Conservation (phyloP, 2,113 vertebrate genomes). For the Himantopus leucocephalus region DNA sequence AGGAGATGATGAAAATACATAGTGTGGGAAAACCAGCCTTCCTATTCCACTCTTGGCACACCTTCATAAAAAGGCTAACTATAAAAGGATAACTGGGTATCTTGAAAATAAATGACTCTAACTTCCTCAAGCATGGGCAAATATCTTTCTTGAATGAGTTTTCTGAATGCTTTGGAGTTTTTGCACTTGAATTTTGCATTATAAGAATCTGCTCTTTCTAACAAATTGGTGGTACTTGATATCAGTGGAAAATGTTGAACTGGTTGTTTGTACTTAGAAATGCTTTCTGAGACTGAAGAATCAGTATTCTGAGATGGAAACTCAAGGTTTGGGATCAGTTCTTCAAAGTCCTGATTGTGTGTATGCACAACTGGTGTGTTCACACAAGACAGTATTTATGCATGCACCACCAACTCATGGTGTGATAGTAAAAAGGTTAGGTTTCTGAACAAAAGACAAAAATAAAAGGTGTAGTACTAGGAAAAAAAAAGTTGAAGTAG, state of each 20-base stretch:
- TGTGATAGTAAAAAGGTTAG: neutral
- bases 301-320: neutral
- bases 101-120: neutral
- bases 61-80: neutral
- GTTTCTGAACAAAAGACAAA: neutral
- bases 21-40: neutral
- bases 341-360: neutral
- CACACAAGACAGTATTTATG: neutral
- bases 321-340: neutral
- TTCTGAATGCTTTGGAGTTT: neutral
- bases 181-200: neutral
- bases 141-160: neutral
- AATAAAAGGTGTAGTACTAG: neutral
- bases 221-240: neutral
- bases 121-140: neutral
- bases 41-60: neutral
- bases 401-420: too few species aligned
- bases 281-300: neutral
- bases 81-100: neutral
- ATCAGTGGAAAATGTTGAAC: neutral
- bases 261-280: neutral
- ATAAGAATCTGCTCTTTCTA: neutral
- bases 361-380: neutral
- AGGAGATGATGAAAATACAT: neutral
- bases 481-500: neutral